Evolutionary conservation across 2,797 vertebrate species (phyloP).

Genomic region (Argentina silus): DNA sequence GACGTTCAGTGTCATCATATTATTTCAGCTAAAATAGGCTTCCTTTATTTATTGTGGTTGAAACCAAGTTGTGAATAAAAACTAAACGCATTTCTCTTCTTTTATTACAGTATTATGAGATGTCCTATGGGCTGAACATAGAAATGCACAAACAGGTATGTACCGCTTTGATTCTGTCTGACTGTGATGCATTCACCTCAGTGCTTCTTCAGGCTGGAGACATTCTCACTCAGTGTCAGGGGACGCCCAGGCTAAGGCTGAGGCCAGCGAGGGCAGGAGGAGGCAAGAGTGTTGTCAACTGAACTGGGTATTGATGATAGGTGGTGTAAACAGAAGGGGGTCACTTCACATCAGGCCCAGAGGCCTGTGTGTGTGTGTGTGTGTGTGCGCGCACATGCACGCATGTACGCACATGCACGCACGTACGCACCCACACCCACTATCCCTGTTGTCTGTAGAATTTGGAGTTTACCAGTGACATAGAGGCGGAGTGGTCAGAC

Average conservation of each 20-base stretch:
- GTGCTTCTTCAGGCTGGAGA: conserved; percentile 6
- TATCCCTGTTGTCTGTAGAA: conserved; percentile 11
- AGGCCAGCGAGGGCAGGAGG: background rate
- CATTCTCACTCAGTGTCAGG: conserved; percentile 23
- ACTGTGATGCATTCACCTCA: conserved; percentile 21
- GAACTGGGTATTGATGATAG: conserved; percentile 36
- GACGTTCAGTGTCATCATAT: background rate
- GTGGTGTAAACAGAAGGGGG: conserved; percentile 46
- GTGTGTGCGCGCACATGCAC: conserved; percentile 5
- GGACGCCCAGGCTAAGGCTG: conserved; percentile 10
- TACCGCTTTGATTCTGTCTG: conserved; percentile 22
- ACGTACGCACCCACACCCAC: conserved; percentile 4
- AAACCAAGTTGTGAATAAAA: background rate
- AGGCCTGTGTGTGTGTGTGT: background rate
- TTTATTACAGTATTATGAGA: conserved; percentile 91
- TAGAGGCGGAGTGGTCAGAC: conserved; percentile 68
- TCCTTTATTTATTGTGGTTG: too few species aligned
- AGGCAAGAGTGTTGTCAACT: conserved; percentile 24
- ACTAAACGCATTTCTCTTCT: conserved; percentile 18
- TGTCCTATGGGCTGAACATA: conserved; percentile 98
- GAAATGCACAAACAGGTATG: conserved; percentile 99
- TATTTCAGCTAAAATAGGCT: background rate
- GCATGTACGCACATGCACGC: conserved; percentile 7
- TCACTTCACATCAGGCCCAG: conserved; percentile 34
- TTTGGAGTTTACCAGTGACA: conserved; percentile 45